Base-by-base conservation (phyloP, 1,140 invertebrate species). In the Lepidostoma basale region DNA sequence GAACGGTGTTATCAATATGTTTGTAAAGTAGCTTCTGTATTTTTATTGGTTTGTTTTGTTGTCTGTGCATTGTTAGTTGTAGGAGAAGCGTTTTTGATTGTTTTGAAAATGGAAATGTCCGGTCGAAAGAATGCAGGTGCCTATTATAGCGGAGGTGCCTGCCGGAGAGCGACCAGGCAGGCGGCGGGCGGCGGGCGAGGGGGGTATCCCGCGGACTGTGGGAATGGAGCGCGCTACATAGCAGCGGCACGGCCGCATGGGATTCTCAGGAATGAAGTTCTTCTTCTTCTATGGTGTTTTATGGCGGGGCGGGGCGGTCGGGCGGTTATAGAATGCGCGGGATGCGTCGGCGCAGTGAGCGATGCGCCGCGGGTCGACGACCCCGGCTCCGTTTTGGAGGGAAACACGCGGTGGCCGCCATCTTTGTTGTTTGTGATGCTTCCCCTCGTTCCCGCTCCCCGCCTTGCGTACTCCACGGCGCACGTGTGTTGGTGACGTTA, bases 301-400 rank as follows among this genome's bases (percentile, higher is more conserved):
- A 33, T 33, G 30, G 16, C 2, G 30, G 36, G 45, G 25, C 23
- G 52, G 40, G 62, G 45, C 9, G 62, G 8, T 8, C 28, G 28
- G 60, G 62, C 12, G 36, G 45, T n/a, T 42, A 8, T 25, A 49
- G 62, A 58, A 62, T 47, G 62, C 45, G 68, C 49, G 47, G 40
- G 52, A 45, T 65, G 68, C 68, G 68, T 52, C 47, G 42, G 52
- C 58, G 67, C 67, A 69, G 39, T 40, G 30, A 23, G 47, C 54
- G 52, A 36, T 65, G 68, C 68, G 68, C 49, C 47, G 12, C n/a
- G 28, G 62, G 63, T 64, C 63, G 63, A 42, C 68, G 68, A 67
- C 68, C 68, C 56, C 44, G 28, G 14, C 56, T 33, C 20, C 63
- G 54, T 70, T 70, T 70, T 66, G 63, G 68, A 70, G 68, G 68